Percentiles rank a stretch among this genome's conserved stretches.
Evolutionary conservation across 2,888 invertebrate species (phyloP).

Genomic region (Phyto melanocephala): DNA sequence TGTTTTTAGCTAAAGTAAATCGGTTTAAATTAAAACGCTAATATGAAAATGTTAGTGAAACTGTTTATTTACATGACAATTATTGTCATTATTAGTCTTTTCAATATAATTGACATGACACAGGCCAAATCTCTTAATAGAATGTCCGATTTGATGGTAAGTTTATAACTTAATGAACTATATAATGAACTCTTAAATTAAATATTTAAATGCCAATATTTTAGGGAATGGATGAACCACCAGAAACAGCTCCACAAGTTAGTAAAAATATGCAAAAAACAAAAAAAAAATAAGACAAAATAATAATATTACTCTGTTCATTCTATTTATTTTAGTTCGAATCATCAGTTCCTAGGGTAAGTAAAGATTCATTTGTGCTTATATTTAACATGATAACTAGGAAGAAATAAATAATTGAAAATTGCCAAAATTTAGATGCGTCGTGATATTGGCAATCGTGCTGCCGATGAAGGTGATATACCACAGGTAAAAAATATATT

Average conservation of each 20-base stretch:
- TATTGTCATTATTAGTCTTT: constrained; percentile 32
- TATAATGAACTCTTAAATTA: background rate
- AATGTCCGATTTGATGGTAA: constrained; percentile 13
- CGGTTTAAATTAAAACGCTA: background rate
- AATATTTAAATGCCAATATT: background rate
- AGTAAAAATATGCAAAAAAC: background rate
- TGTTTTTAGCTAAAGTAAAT: background rate
- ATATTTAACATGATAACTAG: background rate
- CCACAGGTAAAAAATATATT: constrained; percentile 12
- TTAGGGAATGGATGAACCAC: constrained; percentile 22
- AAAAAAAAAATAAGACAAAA: background rate
- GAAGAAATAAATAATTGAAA: background rate
- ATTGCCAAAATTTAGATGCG: background rate
- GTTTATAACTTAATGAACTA: background rate
- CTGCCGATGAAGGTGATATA: background rate
- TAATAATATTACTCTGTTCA: background rate
- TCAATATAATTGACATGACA: background rate
- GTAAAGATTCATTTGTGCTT: too few relatives aligned
- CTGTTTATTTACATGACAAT: constrained; percentile 46
- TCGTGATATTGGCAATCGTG: background rate
- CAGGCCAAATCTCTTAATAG: constrained; percentile 19
- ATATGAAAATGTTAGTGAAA: constrained; percentile 32
- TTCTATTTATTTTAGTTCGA: background rate
- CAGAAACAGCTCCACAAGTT: constrained; percentile 25
- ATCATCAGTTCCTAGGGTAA: constrained; percentile 8